Evolutionary conservation across 2,797 vertebrate species (phyloP).

Genomic region (Rhinoraja longicauda): DNA sequence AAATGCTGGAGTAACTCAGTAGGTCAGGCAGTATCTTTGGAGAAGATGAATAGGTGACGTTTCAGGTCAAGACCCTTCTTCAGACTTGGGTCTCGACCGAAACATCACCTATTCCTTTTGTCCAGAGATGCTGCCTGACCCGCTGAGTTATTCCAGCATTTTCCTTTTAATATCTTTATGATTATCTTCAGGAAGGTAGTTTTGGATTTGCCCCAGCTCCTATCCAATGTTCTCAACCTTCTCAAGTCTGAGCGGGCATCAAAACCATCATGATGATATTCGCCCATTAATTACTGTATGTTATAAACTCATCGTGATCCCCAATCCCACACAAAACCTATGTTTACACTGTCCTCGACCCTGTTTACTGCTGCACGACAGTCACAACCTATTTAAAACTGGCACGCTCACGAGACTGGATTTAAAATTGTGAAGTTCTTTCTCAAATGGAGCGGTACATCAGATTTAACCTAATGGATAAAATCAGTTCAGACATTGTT

Average conservation of each 20-base stretch:
- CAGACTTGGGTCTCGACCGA: too few species aligned
- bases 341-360: neutral
- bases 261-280: neutral
- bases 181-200: neutral
- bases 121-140: too few species aligned
- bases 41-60: too few species aligned
- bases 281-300: neutral
- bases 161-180: neutral
- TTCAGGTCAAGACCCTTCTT: too few species aligned
- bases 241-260: neutral
- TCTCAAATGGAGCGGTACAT: neutral
- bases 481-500: neutral
- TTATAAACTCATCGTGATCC: neutral
- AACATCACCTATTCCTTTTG: too few species aligned
- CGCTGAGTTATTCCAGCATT: too few species aligned
- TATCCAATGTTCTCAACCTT: neutral
- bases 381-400: neutral
- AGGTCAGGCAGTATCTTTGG: too few species aligned
- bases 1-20: too few species aligned
- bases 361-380: neutral
- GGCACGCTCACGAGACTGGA: neutral
- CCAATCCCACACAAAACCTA: neutral
- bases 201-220: neutral
- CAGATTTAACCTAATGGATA: neutral
- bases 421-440: neutral